Conservation (phyloP, 2,113 vertebrate genomes). For the Aegotheles bennettii region DNA sequence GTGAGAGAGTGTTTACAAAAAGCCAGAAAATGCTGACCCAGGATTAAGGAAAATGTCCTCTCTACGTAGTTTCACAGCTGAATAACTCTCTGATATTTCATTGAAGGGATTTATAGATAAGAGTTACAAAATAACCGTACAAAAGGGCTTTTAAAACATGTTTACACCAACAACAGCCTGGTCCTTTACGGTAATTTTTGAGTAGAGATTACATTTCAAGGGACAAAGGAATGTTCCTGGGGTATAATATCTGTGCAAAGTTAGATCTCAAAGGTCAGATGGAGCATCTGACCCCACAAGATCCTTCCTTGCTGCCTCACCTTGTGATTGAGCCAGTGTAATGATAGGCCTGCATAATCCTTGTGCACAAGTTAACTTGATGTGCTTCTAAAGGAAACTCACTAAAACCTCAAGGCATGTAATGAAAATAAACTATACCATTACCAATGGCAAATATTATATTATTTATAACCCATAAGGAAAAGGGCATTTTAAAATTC, state of each 20-base stretch:
- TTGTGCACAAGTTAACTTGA: not conserved
- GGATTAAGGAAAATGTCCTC: conserved; percentile 54
- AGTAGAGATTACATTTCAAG: not conserved
- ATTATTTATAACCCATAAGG: not conserved
- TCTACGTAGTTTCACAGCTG: conserved; percentile 43
- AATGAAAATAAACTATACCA: conserved; percentile 18
- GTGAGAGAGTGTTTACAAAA: conserved; percentile 66
- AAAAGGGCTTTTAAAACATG: not conserved
- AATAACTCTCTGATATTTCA: conserved; percentile 64
- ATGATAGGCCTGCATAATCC: not conserved
- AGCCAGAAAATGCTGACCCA: conserved; percentile 68
- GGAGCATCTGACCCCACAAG: not conserved
- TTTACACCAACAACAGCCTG: not conserved
- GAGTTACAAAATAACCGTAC: conserved; percentile 42
- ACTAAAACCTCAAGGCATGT: not conserved
- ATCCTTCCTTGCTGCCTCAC: not conserved
- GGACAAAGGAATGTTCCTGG: not conserved
- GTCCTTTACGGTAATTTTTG: not conserved
- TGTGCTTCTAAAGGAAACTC: not conserved
- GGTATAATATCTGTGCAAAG: not conserved
- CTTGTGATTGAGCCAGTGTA: not conserved
- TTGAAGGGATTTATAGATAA: conserved; percentile 58
- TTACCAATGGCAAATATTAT: not conserved
- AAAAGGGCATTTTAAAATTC: not conserved
- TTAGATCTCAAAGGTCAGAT: not conserved